Conservation (phyloP, 2,888 invertebrate species). For the Villa cingulata region DNA sequence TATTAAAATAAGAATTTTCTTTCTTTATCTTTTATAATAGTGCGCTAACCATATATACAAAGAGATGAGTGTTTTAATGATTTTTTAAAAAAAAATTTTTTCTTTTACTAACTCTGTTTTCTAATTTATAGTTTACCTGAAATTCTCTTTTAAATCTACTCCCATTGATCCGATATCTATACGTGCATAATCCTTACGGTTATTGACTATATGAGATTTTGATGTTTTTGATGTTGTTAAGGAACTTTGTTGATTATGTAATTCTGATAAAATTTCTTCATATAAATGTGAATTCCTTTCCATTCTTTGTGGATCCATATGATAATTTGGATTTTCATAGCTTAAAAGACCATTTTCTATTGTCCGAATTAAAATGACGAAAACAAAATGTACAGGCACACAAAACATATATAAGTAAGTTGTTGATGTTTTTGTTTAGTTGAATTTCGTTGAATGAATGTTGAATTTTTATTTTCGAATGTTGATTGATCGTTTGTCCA, state of each 20-base stretch:
- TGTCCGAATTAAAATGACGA: too few relatives aligned
- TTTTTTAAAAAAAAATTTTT: too few relatives aligned
- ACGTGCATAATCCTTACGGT: conserved; percentile 50
- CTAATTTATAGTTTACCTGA: too few relatives aligned
- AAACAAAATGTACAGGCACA: too few relatives aligned
- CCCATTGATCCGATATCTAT: conserved; percentile 58
- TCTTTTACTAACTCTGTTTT: too few relatives aligned
- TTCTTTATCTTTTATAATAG: too few relatives aligned
- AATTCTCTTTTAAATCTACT: conserved; percentile 41
- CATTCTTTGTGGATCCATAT: conserved; percentile 63
- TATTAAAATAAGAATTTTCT: too few relatives aligned
- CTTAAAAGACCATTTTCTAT: conserved; percentile 81
- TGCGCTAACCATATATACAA: too few relatives aligned
- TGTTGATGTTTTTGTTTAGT: background rate
- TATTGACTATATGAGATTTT: conserved; percentile 39
- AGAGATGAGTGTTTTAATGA: too few relatives aligned
- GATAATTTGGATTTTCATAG: conserved; percentile 86
- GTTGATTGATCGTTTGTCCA: too few relatives aligned
- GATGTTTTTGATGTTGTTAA: conserved; percentile 29
- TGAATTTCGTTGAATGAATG: background rate
- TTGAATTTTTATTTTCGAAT: background rate
- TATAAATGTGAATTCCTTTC: conserved; percentile 57
- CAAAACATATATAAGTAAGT: background rate
- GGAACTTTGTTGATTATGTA: conserved; percentile 17
- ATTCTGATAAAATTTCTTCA: conserved; percentile 35